Evolutionary conservation across 2,113 vertebrate genomes (phyloP).

Genomic region (Setophaga petechia): DNA sequence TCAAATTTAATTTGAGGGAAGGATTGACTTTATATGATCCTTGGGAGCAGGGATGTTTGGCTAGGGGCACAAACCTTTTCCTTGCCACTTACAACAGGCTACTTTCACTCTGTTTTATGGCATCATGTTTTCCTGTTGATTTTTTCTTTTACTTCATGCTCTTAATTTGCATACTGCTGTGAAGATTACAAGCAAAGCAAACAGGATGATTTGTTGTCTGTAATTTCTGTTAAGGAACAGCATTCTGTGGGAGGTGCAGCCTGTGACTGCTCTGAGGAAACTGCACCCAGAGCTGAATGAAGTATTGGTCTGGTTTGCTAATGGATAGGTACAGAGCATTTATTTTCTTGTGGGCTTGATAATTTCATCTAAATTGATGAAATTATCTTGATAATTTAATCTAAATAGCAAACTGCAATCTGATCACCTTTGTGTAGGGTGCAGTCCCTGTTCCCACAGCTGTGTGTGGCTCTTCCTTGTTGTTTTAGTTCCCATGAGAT

Average conservation of each 20-base stretch:
- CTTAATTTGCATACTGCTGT: background rate
- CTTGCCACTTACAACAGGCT: background rate
- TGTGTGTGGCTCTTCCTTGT: background rate
- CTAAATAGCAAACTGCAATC: background rate
- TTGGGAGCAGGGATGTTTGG: background rate
- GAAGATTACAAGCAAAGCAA: background rate
- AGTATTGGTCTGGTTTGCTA: background rate
- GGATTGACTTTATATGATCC: background rate
- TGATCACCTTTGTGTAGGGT: fast-evolving
- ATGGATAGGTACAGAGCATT: background rate
- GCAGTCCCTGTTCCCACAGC: background rate
- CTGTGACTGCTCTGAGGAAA: background rate
- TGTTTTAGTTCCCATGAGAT: fast-evolving
- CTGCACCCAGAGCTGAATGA: background rate
- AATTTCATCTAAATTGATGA: background rate
- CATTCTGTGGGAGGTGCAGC: background rate
- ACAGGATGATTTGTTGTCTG: background rate
- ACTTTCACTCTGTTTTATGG: background rate
- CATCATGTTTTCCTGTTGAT: background rate
- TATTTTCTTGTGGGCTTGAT: background rate
- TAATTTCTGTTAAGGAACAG: background rate
- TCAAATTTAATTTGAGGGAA: background rate
- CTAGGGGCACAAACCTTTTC: background rate
- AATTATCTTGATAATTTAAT: background rate
- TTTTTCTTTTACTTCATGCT: background rate